phyloP scores from a whole-genome alignment of 2,797 vertebrate species.

The Ctenochaetus hawaiiensis region DNA sequence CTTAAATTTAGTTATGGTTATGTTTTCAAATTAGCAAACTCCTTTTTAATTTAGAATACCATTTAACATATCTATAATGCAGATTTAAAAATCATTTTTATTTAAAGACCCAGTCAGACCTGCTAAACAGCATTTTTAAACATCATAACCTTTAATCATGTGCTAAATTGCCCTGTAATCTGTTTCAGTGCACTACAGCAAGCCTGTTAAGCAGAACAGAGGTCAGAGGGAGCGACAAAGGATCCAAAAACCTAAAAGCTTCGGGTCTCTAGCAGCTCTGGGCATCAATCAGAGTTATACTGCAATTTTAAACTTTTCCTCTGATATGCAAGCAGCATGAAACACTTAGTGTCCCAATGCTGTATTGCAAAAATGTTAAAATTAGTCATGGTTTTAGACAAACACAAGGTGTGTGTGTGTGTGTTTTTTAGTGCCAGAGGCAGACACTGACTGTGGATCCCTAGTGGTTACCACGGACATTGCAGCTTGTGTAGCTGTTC shows the following conservation, averaged over 20 bases:
- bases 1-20: neutral
- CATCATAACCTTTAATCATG: conserved; percentile 29
- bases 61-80: neutral
- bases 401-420: conserved; percentile 7
- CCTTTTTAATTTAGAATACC: neutral
- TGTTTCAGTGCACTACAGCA: conserved; percentile 45
- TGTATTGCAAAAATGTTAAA: conserved; percentile 81
- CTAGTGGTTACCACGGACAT: conserved; percentile 20
- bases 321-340: conserved; percentile 82
- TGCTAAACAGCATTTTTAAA: neutral
- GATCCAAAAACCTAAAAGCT: conserved; percentile 41
- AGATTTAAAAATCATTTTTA: neutral
- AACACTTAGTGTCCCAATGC: conserved; percentile 78
- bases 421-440: neutral
- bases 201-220: conserved; percentile 56
- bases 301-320: conserved; percentile 80
- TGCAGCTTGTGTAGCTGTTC: conserved; percentile 9
- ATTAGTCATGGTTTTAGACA: conserved; percentile 77
- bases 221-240: conserved; percentile 39
- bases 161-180: conserved; percentile 45
- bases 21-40: neutral
- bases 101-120: neutral
- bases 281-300: conserved; percentile 44
- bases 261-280: conserved; percentile 54
- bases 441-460: conserved; percentile 16